These are phyloP conservation scores for Mythimna pallens DNA, from an alignment of 2,888 invertebrate genomes.

Conservation along the genomic window DNA sequence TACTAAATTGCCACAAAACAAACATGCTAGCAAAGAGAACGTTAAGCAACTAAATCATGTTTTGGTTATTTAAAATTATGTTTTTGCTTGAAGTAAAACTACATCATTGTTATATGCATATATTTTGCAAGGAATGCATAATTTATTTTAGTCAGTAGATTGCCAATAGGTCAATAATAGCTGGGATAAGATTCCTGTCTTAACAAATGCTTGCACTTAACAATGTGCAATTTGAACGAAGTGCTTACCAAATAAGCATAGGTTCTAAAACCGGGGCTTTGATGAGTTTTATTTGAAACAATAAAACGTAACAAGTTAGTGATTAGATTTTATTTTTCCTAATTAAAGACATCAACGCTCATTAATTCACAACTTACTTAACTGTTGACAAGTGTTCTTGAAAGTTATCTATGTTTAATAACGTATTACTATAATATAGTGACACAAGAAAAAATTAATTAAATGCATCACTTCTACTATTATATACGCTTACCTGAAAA, in stretches of 20 bases:
- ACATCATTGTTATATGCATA: slow-evolving; percentile 8
- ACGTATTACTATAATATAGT: neutral
- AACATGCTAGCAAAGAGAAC: slow-evolving; percentile 2
- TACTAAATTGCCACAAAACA: slow-evolving; percentile 24
- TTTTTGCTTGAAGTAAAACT: slow-evolving; percentile 15
- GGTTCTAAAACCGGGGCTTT: neutral
- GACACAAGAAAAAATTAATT: neutral
- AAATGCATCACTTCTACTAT: neutral
- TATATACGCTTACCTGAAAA: slow-evolving; percentile 21
- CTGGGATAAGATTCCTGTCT: neutral
- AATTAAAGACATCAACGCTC: slow-evolving; percentile 33
- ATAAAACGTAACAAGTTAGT: neutral
- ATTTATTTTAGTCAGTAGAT: neutral
- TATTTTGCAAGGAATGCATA: slow-evolving; percentile 24
- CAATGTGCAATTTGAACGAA: neutral
- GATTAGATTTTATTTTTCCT: slow-evolving; percentile 1
- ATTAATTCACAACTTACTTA: no score
- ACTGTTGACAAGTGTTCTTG: neutral
- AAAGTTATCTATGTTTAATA: neutral
- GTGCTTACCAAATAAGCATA: slow-evolving; percentile 1
- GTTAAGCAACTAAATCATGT: slow-evolving; percentile 24
- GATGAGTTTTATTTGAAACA: neutral
- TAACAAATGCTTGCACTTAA: slow-evolving; percentile 13
- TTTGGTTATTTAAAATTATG: slow-evolving; percentile 17
- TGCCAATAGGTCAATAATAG: slow-evolving; percentile 15